These are phyloP conservation scores for Triplophysa rosa DNA, from an alignment of 2,113 vertebrate species.

Conservation along the genomic window DNA sequence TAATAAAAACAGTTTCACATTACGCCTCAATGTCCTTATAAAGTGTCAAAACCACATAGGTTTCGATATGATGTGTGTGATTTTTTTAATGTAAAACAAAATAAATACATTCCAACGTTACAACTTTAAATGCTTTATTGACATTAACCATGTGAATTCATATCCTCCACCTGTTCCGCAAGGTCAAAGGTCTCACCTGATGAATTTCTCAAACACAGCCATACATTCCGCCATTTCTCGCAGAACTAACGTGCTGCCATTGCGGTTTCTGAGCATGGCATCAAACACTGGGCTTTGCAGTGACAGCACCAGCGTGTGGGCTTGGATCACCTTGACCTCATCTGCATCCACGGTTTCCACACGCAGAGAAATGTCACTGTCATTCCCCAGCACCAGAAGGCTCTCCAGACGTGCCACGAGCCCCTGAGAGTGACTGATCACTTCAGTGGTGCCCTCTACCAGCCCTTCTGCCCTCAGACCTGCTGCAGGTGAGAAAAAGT, in stretches of 20 bases:
- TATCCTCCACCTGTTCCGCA: neutral
- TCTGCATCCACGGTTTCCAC: constrained; percentile 80
- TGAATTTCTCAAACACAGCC: constrained; percentile 85
- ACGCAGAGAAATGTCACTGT: constrained; percentile 83
- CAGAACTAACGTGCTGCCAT: constrained; percentile 71
- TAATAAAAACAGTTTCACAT: no score
- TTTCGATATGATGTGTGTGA: no score
- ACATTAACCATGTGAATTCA: neutral
- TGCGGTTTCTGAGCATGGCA: constrained; percentile 79
- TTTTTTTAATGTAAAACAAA: no score
- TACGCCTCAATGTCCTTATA: no score
- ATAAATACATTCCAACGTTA: no score
- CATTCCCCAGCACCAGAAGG: constrained; percentile 81
- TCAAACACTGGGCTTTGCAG: constrained; percentile 86
- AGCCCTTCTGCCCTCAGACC: constrained; percentile 72
- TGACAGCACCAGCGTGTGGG: constrained; percentile 84
- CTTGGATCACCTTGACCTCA: constrained; percentile 87
- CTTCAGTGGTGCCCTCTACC: constrained; percentile 62
- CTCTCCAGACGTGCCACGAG: constrained; percentile 85
- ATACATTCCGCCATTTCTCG: constrained; percentile 79
- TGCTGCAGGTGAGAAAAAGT: constrained; percentile 48
- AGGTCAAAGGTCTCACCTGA: constrained; percentile 73
- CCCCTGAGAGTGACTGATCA: constrained; percentile 84
- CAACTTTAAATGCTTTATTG: no score
- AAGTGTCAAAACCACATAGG: no score